Evolutionary conservation across 2,797 vertebrate species (phyloP), one percentile per base, ranked within the genome.

Genomic region (Sebastes ruberrimus): DNA sequence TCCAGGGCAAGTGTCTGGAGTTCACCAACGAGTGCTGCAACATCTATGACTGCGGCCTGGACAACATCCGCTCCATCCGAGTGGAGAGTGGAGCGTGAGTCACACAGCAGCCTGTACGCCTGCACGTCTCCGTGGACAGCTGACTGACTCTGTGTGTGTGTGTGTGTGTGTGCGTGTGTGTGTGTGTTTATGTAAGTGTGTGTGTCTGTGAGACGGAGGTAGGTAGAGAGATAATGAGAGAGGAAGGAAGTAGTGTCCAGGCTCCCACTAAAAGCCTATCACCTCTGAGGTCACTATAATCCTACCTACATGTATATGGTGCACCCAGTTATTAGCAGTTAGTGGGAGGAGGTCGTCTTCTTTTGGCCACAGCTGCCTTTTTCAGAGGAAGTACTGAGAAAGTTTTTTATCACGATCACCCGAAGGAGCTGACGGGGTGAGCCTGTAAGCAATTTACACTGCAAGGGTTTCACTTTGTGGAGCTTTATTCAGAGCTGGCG

Each of bases 41-140:
- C 93, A 94, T 95, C 88, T 78, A 93, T 20, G 60, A 94, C 81
- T 94, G 94, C 18, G 91, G 94, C 82, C 82, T 95, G 81, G 93
- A 94, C 91, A 93, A 93, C 92, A 93, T 95, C 87, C 92, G 93
- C 73, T 94, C 94, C 78, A 87, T 95, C 88, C 70, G 90, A 76
- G 92, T 93, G 90, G 93, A 95, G 92, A 93, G 93, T 80, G 94
- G 93, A 89, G 92, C 90, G 90, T 95, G 92, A 96, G 94, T 95
- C 89, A 91, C 88, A 85, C 83, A 42, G 38, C 38, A 88, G 84
- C 89, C 88, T 91, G 88, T 90, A 86, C 88, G 87, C 91, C 87
- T 91, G 82, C 77, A 64, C 61, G 78, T 91, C 83, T 87, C 88
- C 83, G 85, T 86, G 89, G 85, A 86, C 76, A 83, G 74, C 70